Percentiles rank a stretch among this genome's conserved stretches.
Conservation (phyloP, 2,113 vertebrate genomes). For the Tenrec ecaudatus region DNA sequence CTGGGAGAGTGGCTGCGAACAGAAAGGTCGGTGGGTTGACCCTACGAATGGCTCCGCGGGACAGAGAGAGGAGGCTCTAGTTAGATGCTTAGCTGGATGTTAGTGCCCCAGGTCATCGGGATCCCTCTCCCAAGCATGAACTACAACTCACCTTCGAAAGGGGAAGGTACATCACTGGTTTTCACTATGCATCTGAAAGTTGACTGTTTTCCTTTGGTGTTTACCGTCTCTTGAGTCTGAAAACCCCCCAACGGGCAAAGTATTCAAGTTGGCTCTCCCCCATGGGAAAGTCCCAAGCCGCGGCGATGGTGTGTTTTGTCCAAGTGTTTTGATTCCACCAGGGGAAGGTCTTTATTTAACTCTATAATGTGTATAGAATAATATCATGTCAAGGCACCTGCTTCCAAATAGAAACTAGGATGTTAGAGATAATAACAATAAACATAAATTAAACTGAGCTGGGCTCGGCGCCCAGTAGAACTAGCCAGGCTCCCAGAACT, state of each 20-base stretch:
- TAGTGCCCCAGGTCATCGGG: neutral
- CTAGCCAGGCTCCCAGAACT: slow-evolving; percentile 68
- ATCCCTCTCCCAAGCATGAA: neutral
- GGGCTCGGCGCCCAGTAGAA: slow-evolving; percentile 71
- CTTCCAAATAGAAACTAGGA: slow-evolving; percentile 72
- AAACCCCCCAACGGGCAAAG: neutral
- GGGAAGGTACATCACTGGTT: slow-evolving; percentile 7
- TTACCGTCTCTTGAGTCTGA: neutral
- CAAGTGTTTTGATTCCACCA: slow-evolving; percentile 63
- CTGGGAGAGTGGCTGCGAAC: neutral
- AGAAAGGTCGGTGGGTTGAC: neutral
- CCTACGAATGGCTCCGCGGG: neutral
- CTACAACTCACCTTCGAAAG: slow-evolving; percentile 9
- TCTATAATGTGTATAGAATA: slow-evolving; percentile 72
- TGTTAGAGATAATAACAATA: slow-evolving; percentile 74
- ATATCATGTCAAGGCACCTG: slow-evolving; percentile 71
- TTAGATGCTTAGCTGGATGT: neutral
- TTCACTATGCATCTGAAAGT: slow-evolving; percentile 6
- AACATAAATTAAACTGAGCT: slow-evolving; percentile 76
- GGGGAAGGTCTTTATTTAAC: slow-evolving; percentile 55
- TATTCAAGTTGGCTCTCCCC: neutral
- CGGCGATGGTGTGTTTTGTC: neutral
- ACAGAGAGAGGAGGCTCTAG: neutral
- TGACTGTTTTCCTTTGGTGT: neutral
- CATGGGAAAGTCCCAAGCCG: slow-evolving; percentile 12